Conservation (phyloP, 1,140 invertebrate species). For the Liolophura sinensis region DNA sequence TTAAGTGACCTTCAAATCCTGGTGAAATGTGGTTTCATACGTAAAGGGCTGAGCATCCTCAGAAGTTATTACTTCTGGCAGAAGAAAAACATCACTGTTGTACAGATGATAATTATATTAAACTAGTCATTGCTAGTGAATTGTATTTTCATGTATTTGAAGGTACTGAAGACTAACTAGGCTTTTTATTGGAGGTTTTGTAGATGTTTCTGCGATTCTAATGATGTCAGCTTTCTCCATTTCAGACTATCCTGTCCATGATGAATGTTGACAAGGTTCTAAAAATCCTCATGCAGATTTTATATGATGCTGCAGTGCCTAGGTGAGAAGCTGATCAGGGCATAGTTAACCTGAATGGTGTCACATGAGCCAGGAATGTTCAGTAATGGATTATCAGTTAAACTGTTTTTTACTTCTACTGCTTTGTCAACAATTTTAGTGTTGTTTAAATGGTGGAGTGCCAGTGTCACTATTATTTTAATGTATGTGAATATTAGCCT, state of each 20-base stretch:
- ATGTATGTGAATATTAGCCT: too few relatives aligned
- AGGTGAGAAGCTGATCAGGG: constrained; percentile 26
- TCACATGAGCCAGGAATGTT: too few relatives aligned
- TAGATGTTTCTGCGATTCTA: neutral
- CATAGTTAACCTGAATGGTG: too few relatives aligned
- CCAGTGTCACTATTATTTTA: too few relatives aligned
- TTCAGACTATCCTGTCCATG: constrained; percentile 73
- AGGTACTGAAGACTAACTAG: neutral
- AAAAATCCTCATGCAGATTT: constrained; percentile 79
- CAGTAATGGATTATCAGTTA: too few relatives aligned
- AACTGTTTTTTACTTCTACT: too few relatives aligned
- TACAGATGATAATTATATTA: too few relatives aligned
- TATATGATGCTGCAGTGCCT: constrained; percentile 73
- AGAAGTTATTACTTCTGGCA: too few relatives aligned
- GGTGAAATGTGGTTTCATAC: neutral
- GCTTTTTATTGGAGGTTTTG: neutral
- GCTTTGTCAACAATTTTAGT: too few relatives aligned
- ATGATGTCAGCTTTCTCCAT: constrained; percentile 11
- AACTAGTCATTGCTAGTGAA: too few relatives aligned
- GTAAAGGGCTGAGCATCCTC: neutral
- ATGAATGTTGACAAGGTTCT: constrained; percentile 83
- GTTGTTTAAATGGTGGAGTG: too few relatives aligned
- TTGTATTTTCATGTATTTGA: neutral
- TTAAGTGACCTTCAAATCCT: neutral
- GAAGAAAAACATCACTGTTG: too few relatives aligned